Evolutionary conservation across 2,797 vertebrate species (phyloP).

Genomic region (Micromesistius poutassou): DNA sequence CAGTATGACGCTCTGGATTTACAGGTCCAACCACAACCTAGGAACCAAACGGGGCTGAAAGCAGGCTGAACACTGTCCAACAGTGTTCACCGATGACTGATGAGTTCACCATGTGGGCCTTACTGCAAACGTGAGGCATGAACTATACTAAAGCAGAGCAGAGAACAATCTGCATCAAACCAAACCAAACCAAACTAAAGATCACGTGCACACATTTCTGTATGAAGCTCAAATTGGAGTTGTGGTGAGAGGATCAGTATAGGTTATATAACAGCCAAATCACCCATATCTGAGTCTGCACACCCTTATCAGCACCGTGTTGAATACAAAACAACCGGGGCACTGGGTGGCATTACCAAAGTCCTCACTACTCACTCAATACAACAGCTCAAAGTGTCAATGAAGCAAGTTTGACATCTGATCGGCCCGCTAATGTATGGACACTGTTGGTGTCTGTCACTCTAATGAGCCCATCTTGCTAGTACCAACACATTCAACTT

Average conservation of each 20-base stretch:
- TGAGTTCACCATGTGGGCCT: constrained; percentile 66
- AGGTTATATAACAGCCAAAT: constrained; percentile 46
- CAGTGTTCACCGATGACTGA: constrained; percentile 40
- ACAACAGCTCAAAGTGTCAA: background rate
- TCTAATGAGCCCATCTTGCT: constrained; percentile 13
- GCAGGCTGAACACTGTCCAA: constrained; percentile 25
- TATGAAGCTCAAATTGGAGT: background rate
- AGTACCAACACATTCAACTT: background rate
- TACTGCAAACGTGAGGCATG: constrained; percentile 42
- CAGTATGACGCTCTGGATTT: background rate
- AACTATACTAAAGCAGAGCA: constrained; percentile 27
- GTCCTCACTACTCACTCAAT: background rate
- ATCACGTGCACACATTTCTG: background rate
- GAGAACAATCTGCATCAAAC: constrained; percentile 23
- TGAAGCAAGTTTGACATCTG: background rate
- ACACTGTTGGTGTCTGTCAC: constrained; percentile 7
- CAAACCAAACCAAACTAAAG: background rate
- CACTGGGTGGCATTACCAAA: background rate
- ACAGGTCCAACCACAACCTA: background rate
- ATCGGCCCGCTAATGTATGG: background rate
- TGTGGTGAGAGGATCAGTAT: constrained; percentile 35
- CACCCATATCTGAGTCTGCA: constrained; percentile 49
- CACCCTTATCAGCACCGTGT: constrained; percentile 39
- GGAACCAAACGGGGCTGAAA: background rate
- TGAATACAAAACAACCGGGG: constrained; percentile 47